A percentile compares a stretch with the other conserved stretches of the same genome.
Evolutionary conservation across 2,888 invertebrate species (phyloP).

Genomic region (Blastobasis lacticolella): DNA sequence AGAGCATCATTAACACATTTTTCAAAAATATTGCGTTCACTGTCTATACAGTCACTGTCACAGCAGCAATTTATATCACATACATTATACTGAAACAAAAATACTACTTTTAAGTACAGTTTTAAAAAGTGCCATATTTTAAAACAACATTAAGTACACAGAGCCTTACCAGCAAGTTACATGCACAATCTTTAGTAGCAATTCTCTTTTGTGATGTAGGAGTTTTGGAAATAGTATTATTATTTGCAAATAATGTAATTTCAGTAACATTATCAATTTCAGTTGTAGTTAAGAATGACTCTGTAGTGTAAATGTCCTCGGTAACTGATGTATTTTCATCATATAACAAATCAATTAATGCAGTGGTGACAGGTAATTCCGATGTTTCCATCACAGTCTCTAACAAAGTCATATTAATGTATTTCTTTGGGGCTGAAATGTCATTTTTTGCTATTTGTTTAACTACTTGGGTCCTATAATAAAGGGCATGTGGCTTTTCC

Average conservation of each 20-base stretch:
- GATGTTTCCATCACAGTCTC: constrained; percentile 24
- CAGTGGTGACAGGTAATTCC: constrained; percentile 33
- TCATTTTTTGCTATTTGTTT: constrained; percentile 17
- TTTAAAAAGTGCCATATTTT: background rate
- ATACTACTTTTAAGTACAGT: background rate
- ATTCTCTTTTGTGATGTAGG: constrained; percentile 27
- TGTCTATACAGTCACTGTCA: constrained; percentile 80
- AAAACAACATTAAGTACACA: background rate
- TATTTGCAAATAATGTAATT: constrained; percentile 43
- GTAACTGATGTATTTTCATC: constrained; percentile 46
- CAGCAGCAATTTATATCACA: constrained; percentile 93
- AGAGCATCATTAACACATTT: constrained; percentile 60
- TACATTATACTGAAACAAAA: constrained; percentile 57
- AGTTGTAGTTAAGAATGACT: constrained; percentile 32
- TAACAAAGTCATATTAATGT: constrained; percentile 29
- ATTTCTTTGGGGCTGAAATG: constrained; percentile 18
- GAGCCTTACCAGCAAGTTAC: constrained; percentile 52
- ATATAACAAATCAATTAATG: constrained; percentile 45
- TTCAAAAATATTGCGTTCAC: constrained; percentile 76
- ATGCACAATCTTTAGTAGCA: constrained; percentile 33
- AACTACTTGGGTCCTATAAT: constrained; percentile 32
- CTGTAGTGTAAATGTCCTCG: constrained; percentile 36
- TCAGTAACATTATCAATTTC: constrained; percentile 58
- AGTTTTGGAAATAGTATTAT: constrained; percentile 30
- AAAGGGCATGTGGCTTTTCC: constrained; percentile 49